Conservation (phyloP, 2,888 invertebrate species). For the Panzeria rudis region DNA sequence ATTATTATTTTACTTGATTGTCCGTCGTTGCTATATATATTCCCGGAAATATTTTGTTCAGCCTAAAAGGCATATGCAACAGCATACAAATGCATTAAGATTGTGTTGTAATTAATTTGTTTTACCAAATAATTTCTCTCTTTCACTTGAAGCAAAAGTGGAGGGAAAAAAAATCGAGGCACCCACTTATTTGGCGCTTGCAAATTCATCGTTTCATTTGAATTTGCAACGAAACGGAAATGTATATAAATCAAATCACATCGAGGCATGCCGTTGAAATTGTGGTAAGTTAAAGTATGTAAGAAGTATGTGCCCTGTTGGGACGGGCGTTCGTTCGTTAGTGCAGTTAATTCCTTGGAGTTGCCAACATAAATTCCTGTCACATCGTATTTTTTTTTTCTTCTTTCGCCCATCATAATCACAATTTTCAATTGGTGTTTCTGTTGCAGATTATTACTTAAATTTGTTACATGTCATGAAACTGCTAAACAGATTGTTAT, state of each 20-base stretch:
- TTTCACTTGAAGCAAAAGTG: slow-evolving; percentile 15
- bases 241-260: slow-evolving; percentile 79
- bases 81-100: slow-evolving; percentile 42
- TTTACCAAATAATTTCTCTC: slow-evolving; percentile 55
- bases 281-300: slow-evolving; percentile 17
- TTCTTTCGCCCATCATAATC: not conserved
- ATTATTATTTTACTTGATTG: slow-evolving; percentile 64
- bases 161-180: slow-evolving; percentile 19
- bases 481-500: slow-evolving; percentile 71
- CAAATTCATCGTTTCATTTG: slow-evolving; percentile 81
- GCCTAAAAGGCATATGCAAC: slow-evolving; percentile 1
- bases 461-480: slow-evolving; percentile 70
- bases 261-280: slow-evolving; percentile 40
- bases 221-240: slow-evolving; percentile 82
- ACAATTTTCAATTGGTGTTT: slow-evolving; percentile 20
- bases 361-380: slow-evolving; percentile 71
- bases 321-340: slow-evolving; percentile 15
- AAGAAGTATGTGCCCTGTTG: not conserved
- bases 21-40: slow-evolving; percentile 35
- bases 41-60: slow-evolving; percentile 69
- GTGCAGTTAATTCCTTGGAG: slow-evolving; percentile 61
- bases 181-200: slow-evolving; percentile 78
- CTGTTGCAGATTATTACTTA: slow-evolving; percentile 65
- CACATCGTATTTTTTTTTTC: slow-evolving; percentile 32
- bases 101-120: slow-evolving; percentile 70